Base-by-base conservation (phyloP, 2,797 vertebrate genomes). In the Acanthiza pusilla region DNA sequence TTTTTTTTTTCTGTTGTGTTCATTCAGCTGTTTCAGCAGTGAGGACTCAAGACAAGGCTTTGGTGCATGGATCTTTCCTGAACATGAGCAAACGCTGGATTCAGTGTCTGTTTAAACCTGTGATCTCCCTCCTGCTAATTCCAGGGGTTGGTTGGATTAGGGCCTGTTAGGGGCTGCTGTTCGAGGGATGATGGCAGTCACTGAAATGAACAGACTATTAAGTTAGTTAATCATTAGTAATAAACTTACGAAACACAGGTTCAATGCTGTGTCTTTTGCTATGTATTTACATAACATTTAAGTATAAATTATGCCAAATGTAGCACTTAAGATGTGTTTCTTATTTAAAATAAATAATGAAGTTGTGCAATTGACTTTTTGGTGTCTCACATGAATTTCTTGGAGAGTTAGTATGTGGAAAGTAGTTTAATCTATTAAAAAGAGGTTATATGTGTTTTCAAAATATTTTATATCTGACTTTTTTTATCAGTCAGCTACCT, bases 181-280 rank as follows among this genome's bases (percentile, higher is more conserved):
- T 92, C 60, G 86, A 68, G 93, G 67, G 71, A 81, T 95, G 88
- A 95, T 94, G 77, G 83, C 74, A 92, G 57, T 87, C 95, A 88
- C 89, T 80, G 47, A 78, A 67, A 9, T 70, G 21, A 75, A 38
- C 34, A 91, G 89, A 85, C 71, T 82, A 43, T 82, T 87, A 82
- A 84, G 32, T 32, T 91, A 91, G 47, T 81, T 92, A 75, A 78
- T 95, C 68, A 78, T 63, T 38, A 74, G 58, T 82, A 86, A 68
- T 89, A 91, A 96, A 88, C 67, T 87, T 58, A 68, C 23, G 90
- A 85, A 87, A 85, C 55, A 45, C 19, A 42, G 42, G 17, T 43
- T 90, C 55, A 86, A 10, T 70, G 54, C 91, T 90, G 40, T 19
- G 6, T 53, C 57, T 85, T 91, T 81, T 58, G 34, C 26, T 84